Base-by-base conservation (phyloP, 2,113 vertebrate genomes). In the pig (Sus scrofa) region DNA sequence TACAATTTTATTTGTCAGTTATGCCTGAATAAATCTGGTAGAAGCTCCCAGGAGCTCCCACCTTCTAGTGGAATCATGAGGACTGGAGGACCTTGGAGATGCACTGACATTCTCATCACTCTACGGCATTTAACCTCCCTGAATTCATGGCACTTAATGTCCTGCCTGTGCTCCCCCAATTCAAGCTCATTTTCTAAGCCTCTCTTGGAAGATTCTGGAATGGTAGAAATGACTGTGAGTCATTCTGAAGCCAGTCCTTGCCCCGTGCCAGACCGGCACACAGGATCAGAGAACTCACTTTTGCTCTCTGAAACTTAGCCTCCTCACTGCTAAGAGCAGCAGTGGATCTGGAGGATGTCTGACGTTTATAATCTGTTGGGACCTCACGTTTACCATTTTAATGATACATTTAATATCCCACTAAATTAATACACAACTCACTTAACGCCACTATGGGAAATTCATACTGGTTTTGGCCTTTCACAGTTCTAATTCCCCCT, bases 181-280 rank as follows among this genome's bases (percentile, higher is more conserved):
- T 52, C 75, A 87, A 65, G 78, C 12, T 83, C n/a, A 52, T 37
- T 77, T 86, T 92, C 37, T 11, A 10, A 67, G 22, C 50, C 52
- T 26, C 44, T 11, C 50, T 58, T 20, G 68, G 74, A 81, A 91
- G 71, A 68, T 37, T 39, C 65, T 86, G 39, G 37, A 67, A 60
- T 13, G 4, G 4, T 14, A 18, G 50, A 60, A 73, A 52, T 73
- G 65, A n/a, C 30, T 15, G 15, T 7, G 14, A 27, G 54, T 56
- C 32, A 71, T 11, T 10, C 71, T 6, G 20, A n/a, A 32, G 73
- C 10, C 1, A 30, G 34, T 58, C 34, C 58, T 85, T 22, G 44
- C 50, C 60, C 2, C 0, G 18, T 6, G 70, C 68, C n/a, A 19
- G 13, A 24, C 18, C 30, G 12, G 7, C 12, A 50, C 1, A 10